These are phyloP conservation scores for Hydroisotoma schaefferi DNA, from an alignment of 2,888 invertebrate species.

Conservation along the genomic window DNA sequence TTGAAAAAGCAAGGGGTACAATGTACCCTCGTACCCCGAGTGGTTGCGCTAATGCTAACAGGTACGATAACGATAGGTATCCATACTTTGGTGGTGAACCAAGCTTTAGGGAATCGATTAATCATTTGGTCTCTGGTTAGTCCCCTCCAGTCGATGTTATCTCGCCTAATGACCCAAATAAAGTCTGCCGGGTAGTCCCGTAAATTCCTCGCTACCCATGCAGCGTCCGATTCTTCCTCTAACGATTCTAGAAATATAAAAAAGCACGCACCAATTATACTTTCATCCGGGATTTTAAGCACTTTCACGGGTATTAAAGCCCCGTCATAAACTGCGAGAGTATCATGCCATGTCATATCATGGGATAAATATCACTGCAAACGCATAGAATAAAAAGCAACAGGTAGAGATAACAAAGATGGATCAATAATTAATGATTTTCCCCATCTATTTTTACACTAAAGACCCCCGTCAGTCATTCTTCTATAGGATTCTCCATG, in stretches of 20 bases:
- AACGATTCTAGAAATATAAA: neutral
- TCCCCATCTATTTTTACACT: neutral
- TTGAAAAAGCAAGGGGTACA: too few species aligned
- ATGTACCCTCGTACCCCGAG: neutral
- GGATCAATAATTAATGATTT: neutral
- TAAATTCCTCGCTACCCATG: conserved; percentile 64
- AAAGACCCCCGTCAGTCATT: too few species aligned
- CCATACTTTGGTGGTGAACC: conserved; percentile 84
- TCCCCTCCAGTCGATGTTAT: conserved; percentile 70
- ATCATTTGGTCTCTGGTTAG: conserved; percentile 66
- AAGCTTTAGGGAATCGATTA: conserved; percentile 77
- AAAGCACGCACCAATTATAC: neutral
- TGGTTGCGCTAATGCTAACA: neutral
- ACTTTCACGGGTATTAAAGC: neutral
- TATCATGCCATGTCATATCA: too few species aligned
- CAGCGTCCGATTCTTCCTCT: conserved; percentile 46
- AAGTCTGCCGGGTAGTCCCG: conserved; percentile 78
- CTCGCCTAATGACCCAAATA: conserved; percentile 83
- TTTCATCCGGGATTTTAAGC: neutral
- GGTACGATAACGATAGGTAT: neutral
- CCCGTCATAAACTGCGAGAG: neutral
- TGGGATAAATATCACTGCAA: too few species aligned
- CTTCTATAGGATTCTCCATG: too few species aligned
- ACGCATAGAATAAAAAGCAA: too few species aligned
- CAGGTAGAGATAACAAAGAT: too few species aligned